A percentile compares a stretch with the other conserved stretches of the same genome.
phyloP scores from a whole-genome alignment of 2,888 invertebrate species.

The Agrotis ipsilon region DNA sequence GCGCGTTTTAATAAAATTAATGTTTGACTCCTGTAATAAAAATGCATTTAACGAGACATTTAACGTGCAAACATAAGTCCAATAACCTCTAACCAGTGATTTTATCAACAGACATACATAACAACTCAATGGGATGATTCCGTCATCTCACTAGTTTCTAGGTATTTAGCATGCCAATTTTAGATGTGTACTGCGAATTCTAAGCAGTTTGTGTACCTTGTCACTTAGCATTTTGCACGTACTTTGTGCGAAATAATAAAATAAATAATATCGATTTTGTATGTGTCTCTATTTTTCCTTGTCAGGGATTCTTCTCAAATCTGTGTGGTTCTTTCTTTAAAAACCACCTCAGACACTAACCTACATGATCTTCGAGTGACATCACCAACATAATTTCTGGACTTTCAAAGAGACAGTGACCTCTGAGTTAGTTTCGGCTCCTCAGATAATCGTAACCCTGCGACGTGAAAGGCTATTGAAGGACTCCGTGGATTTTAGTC shows the following conservation, averaged over 20 bases:
- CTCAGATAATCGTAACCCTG: too few species aligned
- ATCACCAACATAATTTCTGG: too few species aligned
- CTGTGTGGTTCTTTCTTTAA: too few species aligned
- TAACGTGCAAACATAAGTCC: neutral
- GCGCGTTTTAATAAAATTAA: too few species aligned
- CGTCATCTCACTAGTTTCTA: slow-evolving; percentile 39
- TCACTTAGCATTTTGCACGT: slow-evolving; percentile 40
- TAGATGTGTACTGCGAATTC: slow-evolving; percentile 48
- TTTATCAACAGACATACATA: slow-evolving; percentile 25
- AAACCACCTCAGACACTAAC: too few species aligned
- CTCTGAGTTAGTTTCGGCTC: too few species aligned
- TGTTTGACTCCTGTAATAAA: too few species aligned
- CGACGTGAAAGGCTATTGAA: too few species aligned
- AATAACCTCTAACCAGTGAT: slow-evolving; percentile 27
- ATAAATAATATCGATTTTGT: slow-evolving; percentile 13
- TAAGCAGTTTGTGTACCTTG: slow-evolving; percentile 33
- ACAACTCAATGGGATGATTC: slow-evolving; percentile 32
- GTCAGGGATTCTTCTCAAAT: neutral
- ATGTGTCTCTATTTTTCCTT: slow-evolving; percentile 34
- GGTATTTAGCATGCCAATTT: slow-evolving; percentile 25
- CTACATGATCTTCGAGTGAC: too few species aligned
- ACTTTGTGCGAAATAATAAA: slow-evolving; percentile 30
- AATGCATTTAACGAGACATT: neutral
- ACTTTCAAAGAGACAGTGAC: too few species aligned
- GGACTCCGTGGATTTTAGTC: too few species aligned